These are phyloP conservation scores for Pholis gunnellus DNA, from an alignment of 2,113 vertebrate genomes.

Conservation along the genomic window DNA sequence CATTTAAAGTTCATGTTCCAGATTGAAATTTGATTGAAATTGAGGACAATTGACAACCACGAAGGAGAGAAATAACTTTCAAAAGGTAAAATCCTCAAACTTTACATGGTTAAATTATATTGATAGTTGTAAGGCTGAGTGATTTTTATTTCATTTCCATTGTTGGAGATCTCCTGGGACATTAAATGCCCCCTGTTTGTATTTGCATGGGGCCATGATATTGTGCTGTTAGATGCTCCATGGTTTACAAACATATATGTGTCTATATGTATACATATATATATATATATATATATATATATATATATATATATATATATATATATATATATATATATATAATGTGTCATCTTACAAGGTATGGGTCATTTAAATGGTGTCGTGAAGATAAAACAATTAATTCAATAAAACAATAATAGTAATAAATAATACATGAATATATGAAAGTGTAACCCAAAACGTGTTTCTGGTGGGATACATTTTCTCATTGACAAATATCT, in stretches of 20 bases:
- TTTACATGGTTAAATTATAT: background rate
- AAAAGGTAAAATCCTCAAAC: background rate
- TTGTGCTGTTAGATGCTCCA: background rate
- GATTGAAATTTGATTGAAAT: background rate
- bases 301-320: background rate
- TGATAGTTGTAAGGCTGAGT: background rate
- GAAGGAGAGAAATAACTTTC: background rate
- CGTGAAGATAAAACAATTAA: background rate
- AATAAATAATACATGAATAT: background rate
- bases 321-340: background rate
- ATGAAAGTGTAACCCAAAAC: background rate
- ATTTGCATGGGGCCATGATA: background rate
- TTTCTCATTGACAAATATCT: background rate
- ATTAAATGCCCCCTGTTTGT: background rate
- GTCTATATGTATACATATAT: background rate
- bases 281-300: background rate
- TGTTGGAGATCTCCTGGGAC: background rate
- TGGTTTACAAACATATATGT: too few species aligned
- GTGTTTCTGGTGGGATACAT: background rate
- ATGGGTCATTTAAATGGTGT: background rate
- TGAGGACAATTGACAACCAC: background rate
- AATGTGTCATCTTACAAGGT: background rate
- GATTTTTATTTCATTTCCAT: background rate
- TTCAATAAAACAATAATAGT: background rate
- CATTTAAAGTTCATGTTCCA: background rate